Base-by-base conservation (phyloP, 2,797 vertebrate species). In the Centroberyx gerrardi region DNA sequence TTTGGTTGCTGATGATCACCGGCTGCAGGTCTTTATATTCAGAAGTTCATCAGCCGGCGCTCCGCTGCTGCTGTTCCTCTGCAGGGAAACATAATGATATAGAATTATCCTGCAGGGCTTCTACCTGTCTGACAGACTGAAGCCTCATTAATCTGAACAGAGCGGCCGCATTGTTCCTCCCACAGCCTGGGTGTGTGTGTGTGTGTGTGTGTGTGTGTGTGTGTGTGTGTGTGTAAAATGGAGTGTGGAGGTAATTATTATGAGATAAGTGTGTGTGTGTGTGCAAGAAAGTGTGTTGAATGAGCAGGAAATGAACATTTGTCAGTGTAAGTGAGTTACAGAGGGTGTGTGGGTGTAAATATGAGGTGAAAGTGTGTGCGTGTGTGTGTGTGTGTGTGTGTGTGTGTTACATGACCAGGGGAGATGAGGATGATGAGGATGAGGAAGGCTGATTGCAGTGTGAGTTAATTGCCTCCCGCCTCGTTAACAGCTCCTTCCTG, bases 81-180 rank as follows among this genome's bases (percentile, higher is more conserved):
- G 74, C 82, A 64, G 65, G 62, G 76, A 68, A 82, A 86, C 76
- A 51, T 87, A 86, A 88, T 88, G 85, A 87, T 75, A 81, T 76
- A 73, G 79, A 87, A 88, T 86, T 74, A 90, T 73, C 78, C 87
- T 62, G 65, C 56, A 51, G 86, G 80, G 69, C 59, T 72, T 78
- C 77, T 84, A 90, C 86, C 87, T 91, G 86, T 64, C 76, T 76
- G 80, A 71, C 84, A 73, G 78, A 85, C 82, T 72, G 4, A 59
- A 44, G 76, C 63, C 74, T 88, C 82, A 77, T 81, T 76, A 84
- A 76, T 74, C 68, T 72, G 75, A 83, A 80, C 72, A 81, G 60
- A 31, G 52, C n/a, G 61, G 69, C 77, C 56, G 52, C 81, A 78
- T 82, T 89, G 81, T 84, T 83, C 66, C 65, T 59, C 72, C 65